Evolutionary conservation across 23 tunicate species (phyloP).

Genomic region (Phallusia fumigata): DNA sequence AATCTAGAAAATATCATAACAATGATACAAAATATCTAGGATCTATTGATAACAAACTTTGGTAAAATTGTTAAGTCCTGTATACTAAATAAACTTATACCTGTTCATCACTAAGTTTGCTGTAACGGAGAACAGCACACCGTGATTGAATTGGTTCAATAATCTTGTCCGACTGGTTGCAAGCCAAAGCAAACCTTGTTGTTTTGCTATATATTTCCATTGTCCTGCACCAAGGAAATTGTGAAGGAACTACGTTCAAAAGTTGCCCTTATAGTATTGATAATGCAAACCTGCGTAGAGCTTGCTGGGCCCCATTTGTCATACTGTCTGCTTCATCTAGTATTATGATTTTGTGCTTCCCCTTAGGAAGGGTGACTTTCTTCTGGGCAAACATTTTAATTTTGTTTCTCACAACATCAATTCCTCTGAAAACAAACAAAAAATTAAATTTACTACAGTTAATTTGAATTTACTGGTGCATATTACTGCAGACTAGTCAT

Average conservation of each 20-base stretch:
- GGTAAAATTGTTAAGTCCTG: no score
- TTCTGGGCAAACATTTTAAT: conserved; percentile 99
- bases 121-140: conserved; percentile 87
- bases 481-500: no score
- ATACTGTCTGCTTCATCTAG: conserved; percentile 97
- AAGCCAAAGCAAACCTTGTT: conserved; percentile 93
- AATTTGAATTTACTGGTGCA: no score
- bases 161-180: conserved; percentile 97
- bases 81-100: conserved; percentile 34
- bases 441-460: no score
- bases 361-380: conserved; percentile 86
- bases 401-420: conserved; percentile 95
- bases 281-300: conserved; percentile 53
- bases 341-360: conserved; percentile 90
- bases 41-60: not conserved
- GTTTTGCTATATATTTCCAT: conserved; percentile 98
- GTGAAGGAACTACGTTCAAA: no score
- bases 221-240: conserved; percentile 46
- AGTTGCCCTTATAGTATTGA: no score
- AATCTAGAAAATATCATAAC: conserved; percentile 48
- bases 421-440: conserved; percentile 72
- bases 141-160: conserved; percentile 98
- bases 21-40: no score
- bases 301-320: conserved; percentile 99
- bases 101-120: conserved; percentile 79